Percentiles rank a stretch among this genome's conserved stretches.
Evolutionary conservation across 2,888 invertebrate genomes (phyloP).

Genomic region (Ormyrus pomaceus): DNA sequence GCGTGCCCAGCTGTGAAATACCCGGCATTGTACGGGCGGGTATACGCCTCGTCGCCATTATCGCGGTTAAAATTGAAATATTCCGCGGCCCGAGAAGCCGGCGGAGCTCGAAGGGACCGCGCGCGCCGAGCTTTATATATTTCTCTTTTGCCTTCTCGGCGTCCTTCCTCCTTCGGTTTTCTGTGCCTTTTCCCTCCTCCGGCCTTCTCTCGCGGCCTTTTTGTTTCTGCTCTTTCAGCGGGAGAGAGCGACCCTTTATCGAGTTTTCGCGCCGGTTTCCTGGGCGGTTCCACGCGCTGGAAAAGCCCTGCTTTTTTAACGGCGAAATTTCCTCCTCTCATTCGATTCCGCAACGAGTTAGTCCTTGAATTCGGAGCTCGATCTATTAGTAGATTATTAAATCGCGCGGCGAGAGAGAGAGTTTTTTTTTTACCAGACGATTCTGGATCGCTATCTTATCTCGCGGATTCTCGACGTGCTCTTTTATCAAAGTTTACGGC

Average conservation of each 20-base stretch:
- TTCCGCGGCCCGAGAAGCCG: no score
- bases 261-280: constrained; percentile 17
- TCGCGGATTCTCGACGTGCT: constrained; percentile 15
- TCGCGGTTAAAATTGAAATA: no score
- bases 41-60: no score
- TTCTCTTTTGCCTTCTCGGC: no score
- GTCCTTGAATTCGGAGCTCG: constrained; percentile 24
- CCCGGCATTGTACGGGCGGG: no score
- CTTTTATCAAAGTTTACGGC: constrained; percentile 45
- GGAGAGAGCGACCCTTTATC: constrained; percentile 7
- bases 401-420: neutral
- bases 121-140: no score
- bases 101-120: no score
- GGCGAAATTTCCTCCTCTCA: neutral
- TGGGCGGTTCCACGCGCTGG: neutral
- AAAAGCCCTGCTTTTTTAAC: neutral
- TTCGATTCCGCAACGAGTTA: neutral
- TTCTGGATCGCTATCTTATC: constrained; percentile 46
- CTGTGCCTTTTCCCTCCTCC: no score
- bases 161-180: no score
- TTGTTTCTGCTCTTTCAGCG: constrained; percentile 17
- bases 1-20: no score
- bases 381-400: constrained; percentile 39
- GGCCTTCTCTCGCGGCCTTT: neutral
- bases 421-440: constrained; percentile 7